Evolutionary conservation across 2,797 vertebrate genomes (phyloP), one percentile per base, ranked within the genome.

Genomic region (Antennarius maculatus): DNA sequence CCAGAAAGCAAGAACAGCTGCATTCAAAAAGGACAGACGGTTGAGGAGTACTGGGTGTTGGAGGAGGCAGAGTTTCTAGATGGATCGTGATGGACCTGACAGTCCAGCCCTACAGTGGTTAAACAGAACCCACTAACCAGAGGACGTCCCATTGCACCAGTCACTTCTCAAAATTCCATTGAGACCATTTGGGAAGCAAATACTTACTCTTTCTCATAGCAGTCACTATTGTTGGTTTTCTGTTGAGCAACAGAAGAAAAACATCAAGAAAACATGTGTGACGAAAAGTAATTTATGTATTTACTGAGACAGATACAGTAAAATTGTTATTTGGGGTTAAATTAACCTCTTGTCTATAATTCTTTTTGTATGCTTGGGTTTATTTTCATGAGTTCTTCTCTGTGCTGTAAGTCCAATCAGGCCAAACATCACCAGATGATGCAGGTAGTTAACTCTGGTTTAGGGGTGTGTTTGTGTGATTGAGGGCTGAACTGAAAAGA

Each of bases 241-340:
- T 66, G 29, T 60, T 43, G 12, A 39, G 66, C 13, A 12, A 23
- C 56, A n/a, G 12, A 55, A 69, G 12, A 18, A 18, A 54, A 46
- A 15, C 7, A 23, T 4, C 7, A 16, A 1, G 17, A 48, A 14
- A 53, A 53, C 14, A 49, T 27, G 37, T 28, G 49, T 34, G 10
- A 39, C 54, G 57, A 39, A 57, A 54, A 67, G 74, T 81, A 47
- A 71, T 57, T 71, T 69, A 71, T 64, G 23, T 66, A 67, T 54
- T 28, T 15, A 64, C 39, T 70, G 45, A 72, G 37, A 51, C n/a
- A 50, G 45, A 54, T 52, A 17, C 8, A 72, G 60, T 64, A 42
- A n/a, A 67, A n/a, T 9, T 46, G 80, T 66, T 34, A 63, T 71
- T 60, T 5, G 2, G 65, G 61, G 70, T 72, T 52, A 72, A 68